Percentiles rank a stretch among this genome's conserved stretches.
Conservation (phyloP, 2,888 invertebrate genomes). For the Stenoptilia bipunctidactyla region DNA sequence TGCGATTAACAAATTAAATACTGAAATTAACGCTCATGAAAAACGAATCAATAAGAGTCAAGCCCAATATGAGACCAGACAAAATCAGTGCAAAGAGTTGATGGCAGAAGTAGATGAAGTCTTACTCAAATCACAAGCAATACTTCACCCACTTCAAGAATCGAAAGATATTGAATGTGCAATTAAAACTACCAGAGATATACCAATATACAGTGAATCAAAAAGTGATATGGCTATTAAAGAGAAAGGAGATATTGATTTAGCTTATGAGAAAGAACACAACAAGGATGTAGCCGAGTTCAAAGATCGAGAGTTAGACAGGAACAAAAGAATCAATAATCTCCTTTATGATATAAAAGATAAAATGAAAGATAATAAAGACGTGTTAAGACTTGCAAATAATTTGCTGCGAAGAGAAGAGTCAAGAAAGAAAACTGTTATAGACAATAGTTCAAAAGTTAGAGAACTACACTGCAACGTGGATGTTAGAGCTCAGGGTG, state of each 20-base stretch:
- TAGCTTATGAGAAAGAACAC: conserved; percentile 23
- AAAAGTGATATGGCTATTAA: conserved; percentile 25
- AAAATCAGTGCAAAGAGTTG: conserved; percentile 47
- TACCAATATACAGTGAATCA: conserved; percentile 6
- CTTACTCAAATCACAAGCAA: conserved; percentile 40
- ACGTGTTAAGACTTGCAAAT: conserved; percentile 47
- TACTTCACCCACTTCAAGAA: conserved; percentile 37
- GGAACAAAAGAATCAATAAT: conserved; percentile 40
- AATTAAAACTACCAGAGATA: conserved; percentile 2
- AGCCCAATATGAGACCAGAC: conserved; percentile 39
- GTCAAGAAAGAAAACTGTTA: conserved; percentile 23
- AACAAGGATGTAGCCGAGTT: conserved; percentile 27
- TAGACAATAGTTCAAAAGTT: conserved; percentile 19
- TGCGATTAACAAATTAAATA: conserved; percentile 45
- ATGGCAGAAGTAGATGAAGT: conserved; percentile 54
- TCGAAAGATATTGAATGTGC: neutral
- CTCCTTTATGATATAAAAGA: conserved; percentile 52
- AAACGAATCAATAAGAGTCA: conserved; percentile 44
- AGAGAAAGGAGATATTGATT: conserved; percentile 39
- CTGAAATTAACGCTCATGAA: conserved; percentile 47
- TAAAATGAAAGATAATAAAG: conserved; percentile 58
- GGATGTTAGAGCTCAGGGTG: conserved; percentile 42
- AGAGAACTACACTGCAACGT: conserved; percentile 21
- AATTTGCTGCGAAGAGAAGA: conserved; percentile 45
- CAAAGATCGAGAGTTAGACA: conserved; percentile 31